Evolutionary conservation across 2,797 vertebrate genomes (phyloP).

Genomic region (Sarcoramphus papa): DNA sequence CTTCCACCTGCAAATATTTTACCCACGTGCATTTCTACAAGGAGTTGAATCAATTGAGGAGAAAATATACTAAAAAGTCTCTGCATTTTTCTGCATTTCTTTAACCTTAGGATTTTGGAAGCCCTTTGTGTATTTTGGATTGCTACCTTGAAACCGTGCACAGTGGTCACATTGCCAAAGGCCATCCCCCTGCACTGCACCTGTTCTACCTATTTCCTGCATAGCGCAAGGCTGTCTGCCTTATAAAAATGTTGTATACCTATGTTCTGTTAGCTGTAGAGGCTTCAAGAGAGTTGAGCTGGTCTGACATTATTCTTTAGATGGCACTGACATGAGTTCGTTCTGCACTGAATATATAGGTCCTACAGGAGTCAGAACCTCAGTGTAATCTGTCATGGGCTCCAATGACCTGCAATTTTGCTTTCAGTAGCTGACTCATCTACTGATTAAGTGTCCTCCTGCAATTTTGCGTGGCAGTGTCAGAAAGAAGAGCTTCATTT

Average conservation of each 20-base stretch:
- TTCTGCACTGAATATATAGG: neutral
- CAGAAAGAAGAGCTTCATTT: neutral
- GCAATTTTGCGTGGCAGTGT: neutral
- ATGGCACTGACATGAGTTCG: neutral
- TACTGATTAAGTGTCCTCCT: neutral
- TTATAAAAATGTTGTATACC: neutral
- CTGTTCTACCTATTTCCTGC: neutral
- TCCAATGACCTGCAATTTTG: neutral
- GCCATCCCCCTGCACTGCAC: neutral
- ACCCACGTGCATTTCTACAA: neutral
- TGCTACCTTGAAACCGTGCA: neutral
- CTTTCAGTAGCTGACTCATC: neutral
- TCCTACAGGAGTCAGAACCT: neutral
- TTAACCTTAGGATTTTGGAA: neutral
- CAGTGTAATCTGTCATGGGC: neutral
- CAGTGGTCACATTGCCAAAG: neutral
- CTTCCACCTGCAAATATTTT: neutral
- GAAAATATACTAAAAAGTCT: neutral
- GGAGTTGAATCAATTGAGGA: neutral
- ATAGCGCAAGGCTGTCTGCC: neutral
- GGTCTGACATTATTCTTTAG: neutral
- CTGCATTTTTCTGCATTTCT: neutral
- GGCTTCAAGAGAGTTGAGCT: neutral
- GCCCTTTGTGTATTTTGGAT: neutral
- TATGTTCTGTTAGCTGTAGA: neutral